These are phyloP conservation scores for Euura lappo DNA, from an alignment of 1,140 invertebrate species.

Conservation along the genomic window DNA sequence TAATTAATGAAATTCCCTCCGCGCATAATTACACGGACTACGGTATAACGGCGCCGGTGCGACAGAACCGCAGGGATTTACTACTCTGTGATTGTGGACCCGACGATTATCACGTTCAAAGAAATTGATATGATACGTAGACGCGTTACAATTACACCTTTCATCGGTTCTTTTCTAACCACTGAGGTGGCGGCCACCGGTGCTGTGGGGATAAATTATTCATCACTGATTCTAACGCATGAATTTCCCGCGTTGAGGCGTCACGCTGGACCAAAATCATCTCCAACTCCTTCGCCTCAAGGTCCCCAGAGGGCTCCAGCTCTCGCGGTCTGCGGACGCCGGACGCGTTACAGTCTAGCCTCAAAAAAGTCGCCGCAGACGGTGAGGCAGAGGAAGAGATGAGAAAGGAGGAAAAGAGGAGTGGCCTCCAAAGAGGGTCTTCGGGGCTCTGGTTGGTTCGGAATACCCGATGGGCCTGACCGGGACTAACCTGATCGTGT, in stretches of 20 bases:
- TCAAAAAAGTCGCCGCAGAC: conserved; percentile 17
- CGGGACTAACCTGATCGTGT: conserved; percentile 36
- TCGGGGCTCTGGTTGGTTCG: conserved; percentile 59
- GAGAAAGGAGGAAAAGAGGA: conserved; percentile 42
- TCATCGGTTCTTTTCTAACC: too few species aligned
- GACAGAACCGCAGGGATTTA: neutral
- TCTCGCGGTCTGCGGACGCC: conserved; percentile 36
- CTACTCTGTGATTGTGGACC: neutral
- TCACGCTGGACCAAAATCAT: neutral
- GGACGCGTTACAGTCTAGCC: conserved; percentile 15
- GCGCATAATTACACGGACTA: neutral
- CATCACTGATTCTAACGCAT: too few species aligned
- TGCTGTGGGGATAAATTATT: neutral
- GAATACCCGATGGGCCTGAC: conserved; percentile 57
- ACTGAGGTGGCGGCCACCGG: neutral
- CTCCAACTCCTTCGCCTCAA: conserved; percentile 22
- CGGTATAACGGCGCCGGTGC: neutral
- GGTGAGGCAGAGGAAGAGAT: conserved; percentile 18
- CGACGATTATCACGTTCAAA: neutral
- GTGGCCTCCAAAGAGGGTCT: conserved; percentile 57
- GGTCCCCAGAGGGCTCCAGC: conserved; percentile 55
- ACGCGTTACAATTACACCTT: neutral
- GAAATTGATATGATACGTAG: neutral
- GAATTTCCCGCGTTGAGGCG: too few species aligned
- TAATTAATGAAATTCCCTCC: too few species aligned